Conservation (phyloP, 2,113 vertebrate species). For the Scomber scombrus region DNA sequence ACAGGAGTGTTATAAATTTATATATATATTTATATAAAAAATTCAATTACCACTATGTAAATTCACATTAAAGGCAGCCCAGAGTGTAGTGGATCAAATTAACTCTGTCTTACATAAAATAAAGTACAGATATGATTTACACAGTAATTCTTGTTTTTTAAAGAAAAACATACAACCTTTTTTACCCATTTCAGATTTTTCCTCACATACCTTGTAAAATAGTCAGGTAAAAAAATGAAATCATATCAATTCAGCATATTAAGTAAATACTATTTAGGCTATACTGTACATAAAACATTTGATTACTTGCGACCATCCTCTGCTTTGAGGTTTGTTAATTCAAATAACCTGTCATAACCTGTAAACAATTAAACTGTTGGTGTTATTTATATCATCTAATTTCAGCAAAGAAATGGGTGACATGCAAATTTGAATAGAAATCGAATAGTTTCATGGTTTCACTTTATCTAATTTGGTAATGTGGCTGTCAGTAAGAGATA, state of each 20-base stretch:
- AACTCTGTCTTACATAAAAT: not conserved
- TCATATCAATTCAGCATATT: not conserved
- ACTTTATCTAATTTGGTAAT: conserved; percentile 59
- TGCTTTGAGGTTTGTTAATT: conserved; percentile 25
- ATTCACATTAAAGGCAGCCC: not conserved
- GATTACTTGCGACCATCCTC: not conserved
- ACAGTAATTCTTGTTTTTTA: too few relatives aligned
- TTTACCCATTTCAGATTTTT: not conserved
- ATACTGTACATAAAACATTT: not conserved
- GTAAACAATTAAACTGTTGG: not conserved
- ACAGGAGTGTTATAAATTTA: not conserved
- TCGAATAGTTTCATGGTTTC: conserved; percentile 65
- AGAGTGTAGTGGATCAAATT: not conserved
- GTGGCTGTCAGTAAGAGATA: conserved; percentile 58
- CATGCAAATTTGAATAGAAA: conserved; percentile 70
- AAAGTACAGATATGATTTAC: not conserved
- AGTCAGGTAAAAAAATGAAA: not conserved
- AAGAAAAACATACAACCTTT: not conserved
- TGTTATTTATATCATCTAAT: conserved; percentile 50
- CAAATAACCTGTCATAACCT: conserved; percentile 44
- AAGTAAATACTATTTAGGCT: not conserved
- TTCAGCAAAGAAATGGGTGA: conserved; percentile 23
- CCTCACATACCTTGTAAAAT: not conserved
- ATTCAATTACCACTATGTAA: conserved; percentile 22
- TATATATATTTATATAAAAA: not conserved